Percentiles rank a stretch among this genome's conserved stretches.
Evolutionary conservation across 92 coral and sea anemone species (phyloP).

Genomic region (Bergia sp.): DNA sequence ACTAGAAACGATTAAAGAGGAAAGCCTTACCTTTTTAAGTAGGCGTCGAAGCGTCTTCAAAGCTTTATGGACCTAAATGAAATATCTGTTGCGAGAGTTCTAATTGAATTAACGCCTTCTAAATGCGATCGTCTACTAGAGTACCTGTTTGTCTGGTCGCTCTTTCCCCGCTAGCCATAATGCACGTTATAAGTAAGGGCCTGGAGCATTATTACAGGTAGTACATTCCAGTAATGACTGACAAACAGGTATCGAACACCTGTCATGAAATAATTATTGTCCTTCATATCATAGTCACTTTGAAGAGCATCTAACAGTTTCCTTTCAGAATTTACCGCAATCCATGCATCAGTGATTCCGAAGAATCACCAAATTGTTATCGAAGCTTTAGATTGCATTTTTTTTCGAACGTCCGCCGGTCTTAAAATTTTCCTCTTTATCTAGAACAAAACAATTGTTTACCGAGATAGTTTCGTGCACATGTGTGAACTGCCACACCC

Average conservation of each 20-base stretch:
- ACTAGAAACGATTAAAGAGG: background rate
- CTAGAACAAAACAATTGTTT: background rate
- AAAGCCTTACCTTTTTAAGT: background rate
- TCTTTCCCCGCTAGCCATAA: background rate
- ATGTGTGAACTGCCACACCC: background rate
- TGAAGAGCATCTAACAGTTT: background rate
- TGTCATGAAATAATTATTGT: background rate
- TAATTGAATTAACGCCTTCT: background rate
- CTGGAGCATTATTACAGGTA: background rate
- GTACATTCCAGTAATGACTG: background rate
- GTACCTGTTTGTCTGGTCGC: background rate
- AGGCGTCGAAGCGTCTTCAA: background rate
- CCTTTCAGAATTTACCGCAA: background rate
- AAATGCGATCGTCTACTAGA: background rate
- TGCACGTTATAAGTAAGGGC: background rate
- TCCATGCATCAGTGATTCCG: background rate
- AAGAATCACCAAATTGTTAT: no score
- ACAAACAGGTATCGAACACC: background rate
- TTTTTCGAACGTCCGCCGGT: background rate
- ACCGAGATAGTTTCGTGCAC: background rate
- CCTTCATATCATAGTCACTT: background rate
- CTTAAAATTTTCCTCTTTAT: no score
- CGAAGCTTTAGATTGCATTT: background rate
- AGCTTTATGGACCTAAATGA: background rate
- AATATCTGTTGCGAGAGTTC: background rate